Evolutionary conservation across 2,113 vertebrate species (phyloP).

Genomic region (Cavia aperea): DNA sequence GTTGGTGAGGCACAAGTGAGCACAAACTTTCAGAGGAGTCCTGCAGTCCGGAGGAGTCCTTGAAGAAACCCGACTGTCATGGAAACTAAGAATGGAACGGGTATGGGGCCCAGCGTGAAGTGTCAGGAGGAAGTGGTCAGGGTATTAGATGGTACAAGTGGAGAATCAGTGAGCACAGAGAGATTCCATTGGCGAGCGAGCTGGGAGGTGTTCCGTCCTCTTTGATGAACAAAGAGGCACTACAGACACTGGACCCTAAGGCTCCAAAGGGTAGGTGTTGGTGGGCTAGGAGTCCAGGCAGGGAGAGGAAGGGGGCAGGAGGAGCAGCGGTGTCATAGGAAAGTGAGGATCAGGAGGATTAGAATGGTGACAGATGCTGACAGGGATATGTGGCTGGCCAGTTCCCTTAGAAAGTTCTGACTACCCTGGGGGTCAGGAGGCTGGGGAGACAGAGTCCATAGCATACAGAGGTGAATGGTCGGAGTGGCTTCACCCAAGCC

Average conservation of each 20-base stretch:
- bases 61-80: background rate
- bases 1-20: background rate
- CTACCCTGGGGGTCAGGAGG: background rate
- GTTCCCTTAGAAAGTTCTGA: background rate
- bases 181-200: background rate
- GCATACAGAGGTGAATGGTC: background rate
- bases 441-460: background rate
- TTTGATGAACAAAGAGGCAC: background rate
- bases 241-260: background rate
- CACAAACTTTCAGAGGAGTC: background rate
- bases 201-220: background rate
- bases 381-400: no score
- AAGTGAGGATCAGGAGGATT: background rate
- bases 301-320: background rate
- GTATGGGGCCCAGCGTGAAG: background rate
- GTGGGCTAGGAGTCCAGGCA: background rate
- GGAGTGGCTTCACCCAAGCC: fast-evolving
- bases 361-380: fast-evolving
- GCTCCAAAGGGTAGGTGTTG: background rate
- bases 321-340: background rate
- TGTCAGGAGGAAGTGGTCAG: slow-evolving; percentile 15
- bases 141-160: background rate
- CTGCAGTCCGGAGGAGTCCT: background rate
- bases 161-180: background rate
- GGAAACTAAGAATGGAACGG: background rate